Percentiles rank a stretch among this genome's conserved stretches.
Evolutionary conservation across 1,140 invertebrate species (phyloP).

Genomic region (Galendromus occidentalis): DNA sequence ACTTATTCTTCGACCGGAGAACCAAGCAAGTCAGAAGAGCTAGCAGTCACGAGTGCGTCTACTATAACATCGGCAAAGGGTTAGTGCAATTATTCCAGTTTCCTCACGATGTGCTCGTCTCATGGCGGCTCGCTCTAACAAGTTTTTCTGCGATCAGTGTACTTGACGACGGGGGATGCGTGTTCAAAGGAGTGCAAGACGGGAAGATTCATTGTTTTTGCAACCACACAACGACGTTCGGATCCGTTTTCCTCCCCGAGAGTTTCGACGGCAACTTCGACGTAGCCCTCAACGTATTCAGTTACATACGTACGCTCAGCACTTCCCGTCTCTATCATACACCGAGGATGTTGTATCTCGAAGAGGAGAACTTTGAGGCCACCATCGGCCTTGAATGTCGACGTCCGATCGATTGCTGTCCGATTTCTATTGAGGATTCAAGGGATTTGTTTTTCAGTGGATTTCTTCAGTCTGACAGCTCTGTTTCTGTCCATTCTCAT

Average conservation of each 20-base stretch:
- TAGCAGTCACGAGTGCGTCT: too few relatives aligned
- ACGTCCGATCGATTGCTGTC: not conserved
- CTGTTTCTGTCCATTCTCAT: not conserved
- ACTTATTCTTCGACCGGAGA: too few relatives aligned
- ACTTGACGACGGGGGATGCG: too few relatives aligned
- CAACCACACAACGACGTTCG: not conserved
- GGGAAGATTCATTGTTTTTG: not conserved
- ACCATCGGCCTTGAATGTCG: too few relatives aligned
- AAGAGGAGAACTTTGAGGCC: not conserved
- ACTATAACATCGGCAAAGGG: too few relatives aligned
- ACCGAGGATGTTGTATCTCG: not conserved
- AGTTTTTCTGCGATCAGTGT: too few relatives aligned
- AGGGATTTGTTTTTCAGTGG: not conserved
- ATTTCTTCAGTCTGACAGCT: not conserved
- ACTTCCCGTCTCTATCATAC: not conserved
- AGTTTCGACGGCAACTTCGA: not conserved
- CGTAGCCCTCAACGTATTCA: not conserved
- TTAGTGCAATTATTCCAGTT: too few relatives aligned
- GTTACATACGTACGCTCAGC: not conserved
- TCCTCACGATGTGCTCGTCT: too few relatives aligned
- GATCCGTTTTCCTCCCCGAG: not conserved
- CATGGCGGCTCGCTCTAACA: too few relatives aligned
- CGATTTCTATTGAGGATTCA: not conserved
- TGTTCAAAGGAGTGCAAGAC: not conserved
- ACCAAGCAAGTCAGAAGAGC: too few relatives aligned